Evolutionary conservation across 2,888 invertebrate species (phyloP).

Genomic region (Thecocarcelia acutangulata): DNA sequence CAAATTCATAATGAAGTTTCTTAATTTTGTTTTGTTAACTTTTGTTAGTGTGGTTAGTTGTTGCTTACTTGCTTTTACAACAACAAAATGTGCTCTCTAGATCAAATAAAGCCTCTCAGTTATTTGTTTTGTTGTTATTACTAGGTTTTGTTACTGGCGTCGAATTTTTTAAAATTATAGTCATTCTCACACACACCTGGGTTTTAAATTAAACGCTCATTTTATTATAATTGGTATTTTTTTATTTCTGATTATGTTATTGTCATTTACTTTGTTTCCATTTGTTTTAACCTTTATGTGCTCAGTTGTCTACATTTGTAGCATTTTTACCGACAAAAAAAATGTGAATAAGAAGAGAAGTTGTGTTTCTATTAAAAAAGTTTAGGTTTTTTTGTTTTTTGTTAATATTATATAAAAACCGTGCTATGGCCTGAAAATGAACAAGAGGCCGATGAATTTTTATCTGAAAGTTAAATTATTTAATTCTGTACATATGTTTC

Average conservation of each 20-base stretch:
- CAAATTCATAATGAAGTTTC: conserved; percentile 39
- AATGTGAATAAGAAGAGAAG: no score
- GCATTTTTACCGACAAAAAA: no score
- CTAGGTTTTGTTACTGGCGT: conserved; percentile 25
- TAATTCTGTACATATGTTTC: no score
- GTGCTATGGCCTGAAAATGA: no score
- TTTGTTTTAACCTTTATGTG: no score
- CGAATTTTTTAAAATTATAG: conserved; percentile 26
- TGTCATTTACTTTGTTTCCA: no score
- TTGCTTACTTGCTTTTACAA: conserved; percentile 26
- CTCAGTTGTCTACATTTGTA: no score
- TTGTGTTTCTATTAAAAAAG: no score
- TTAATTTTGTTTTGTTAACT: conserved; percentile 17
- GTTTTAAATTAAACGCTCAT: conserved; percentile 30
- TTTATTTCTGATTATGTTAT: conserved; percentile 21
- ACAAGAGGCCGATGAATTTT: no score
- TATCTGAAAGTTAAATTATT: no score
- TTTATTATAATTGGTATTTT: conserved; percentile 20
- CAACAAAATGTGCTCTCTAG: conserved; percentile 42
- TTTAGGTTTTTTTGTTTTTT: no score
- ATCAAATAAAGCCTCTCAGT: conserved; percentile 62
- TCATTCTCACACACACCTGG: conserved; percentile 45
- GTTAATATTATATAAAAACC: no score
- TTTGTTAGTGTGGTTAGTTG: background rate
- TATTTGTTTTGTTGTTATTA: conserved; percentile 37